phyloP scores from a whole-genome alignment of 2,888 invertebrate genomes.

The Acronicta alni region DNA sequence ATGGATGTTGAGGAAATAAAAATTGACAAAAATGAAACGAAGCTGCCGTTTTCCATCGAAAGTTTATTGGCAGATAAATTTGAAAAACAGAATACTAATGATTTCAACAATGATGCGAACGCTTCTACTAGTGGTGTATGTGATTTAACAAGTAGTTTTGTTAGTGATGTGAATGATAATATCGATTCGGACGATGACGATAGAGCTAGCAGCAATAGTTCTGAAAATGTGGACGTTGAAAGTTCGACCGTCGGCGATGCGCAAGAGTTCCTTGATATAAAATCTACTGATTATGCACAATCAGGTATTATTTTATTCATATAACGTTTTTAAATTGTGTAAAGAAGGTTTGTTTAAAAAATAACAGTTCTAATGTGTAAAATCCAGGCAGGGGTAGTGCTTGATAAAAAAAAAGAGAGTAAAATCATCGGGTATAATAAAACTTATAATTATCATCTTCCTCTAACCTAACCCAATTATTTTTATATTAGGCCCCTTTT shows the following conservation, averaged over 20 bases:
- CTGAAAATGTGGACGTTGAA: slow-evolving; percentile 83
- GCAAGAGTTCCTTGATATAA: slow-evolving; percentile 72
- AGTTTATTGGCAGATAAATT: slow-evolving; percentile 81
- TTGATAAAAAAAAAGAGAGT: too few relatives aligned
- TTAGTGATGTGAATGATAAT: slow-evolving; percentile 63
- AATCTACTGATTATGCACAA: slow-evolving; percentile 77
- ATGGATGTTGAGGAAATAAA: slow-evolving; percentile 73
- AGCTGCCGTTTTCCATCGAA: slow-evolving; percentile 83
- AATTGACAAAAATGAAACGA: slow-evolving; percentile 71
- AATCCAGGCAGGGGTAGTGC: too few relatives aligned
- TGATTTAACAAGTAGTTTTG: slow-evolving; percentile 48
- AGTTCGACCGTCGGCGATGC: slow-evolving; percentile 73
- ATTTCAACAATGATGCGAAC: slow-evolving; percentile 41
- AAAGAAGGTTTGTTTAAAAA: too few relatives aligned
- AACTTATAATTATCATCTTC: too few relatives aligned
- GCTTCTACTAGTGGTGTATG: slow-evolving; percentile 60
- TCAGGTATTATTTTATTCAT: slow-evolving; percentile 76
- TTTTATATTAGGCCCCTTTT: too few relatives aligned
- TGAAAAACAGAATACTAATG: slow-evolving; percentile 50
- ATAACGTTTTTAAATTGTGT: too few relatives aligned
- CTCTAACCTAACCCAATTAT: too few relatives aligned
- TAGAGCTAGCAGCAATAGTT: slow-evolving; percentile 70
- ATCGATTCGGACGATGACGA: slow-evolving; percentile 75
- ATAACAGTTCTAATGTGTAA: too few relatives aligned
- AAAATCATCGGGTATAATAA: too few relatives aligned